Base-by-base conservation (phyloP, 2,113 vertebrate genomes). In the Heteronetta atricapilla region DNA sequence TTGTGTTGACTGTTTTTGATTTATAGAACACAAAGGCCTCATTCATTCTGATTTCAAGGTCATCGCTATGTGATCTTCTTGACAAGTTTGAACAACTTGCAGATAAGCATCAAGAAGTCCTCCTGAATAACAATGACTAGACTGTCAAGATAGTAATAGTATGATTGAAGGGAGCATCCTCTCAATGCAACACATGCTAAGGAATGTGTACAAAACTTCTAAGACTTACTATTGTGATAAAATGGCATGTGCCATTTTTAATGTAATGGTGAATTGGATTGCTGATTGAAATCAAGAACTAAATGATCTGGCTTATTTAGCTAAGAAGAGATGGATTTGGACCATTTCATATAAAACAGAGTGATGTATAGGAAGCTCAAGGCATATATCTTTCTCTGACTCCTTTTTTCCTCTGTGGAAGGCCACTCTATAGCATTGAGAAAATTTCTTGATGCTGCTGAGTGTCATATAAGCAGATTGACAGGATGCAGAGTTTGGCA, bases 111-210 rank as follows among this genome's bases (percentile, higher is more conserved):
- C 63, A 68, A 95, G 90, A 92, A 94, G 78, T 86, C 78, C 40
- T 92, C 95, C 92, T 95, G 97, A 97, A 97, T 93, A 97, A 92
- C 88, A 93, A 86, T 93, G 80, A 81, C 94, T 96, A 68, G 91
- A 93, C 75, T 91, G 86, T 88, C 38, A 92, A 88, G 92, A 74
- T 60, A 95, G 90, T 90, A 89, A 94, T 40, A 66, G 83, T 59
- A 67, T 94, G 89, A 96, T 74, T 90, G 60, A 85, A 87, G 68
- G 91, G 40, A 79, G 69, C 82, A 94, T 94, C 87, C 62, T 93
- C 58, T 92, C 96, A 96, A 87, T 52, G 44, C 63, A 95, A 93
- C 66, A 87, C 69, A 75, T 56, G 66, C 68, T 63, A 69, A 92
- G 38, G 82, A 95, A 95, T 70, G 92, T 34, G 73, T 42, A 88